Evolutionary conservation across 1,140 invertebrate species (phyloP), one percentile per base, ranked within the genome.

Genomic region (Procambarus virginalis): DNA sequence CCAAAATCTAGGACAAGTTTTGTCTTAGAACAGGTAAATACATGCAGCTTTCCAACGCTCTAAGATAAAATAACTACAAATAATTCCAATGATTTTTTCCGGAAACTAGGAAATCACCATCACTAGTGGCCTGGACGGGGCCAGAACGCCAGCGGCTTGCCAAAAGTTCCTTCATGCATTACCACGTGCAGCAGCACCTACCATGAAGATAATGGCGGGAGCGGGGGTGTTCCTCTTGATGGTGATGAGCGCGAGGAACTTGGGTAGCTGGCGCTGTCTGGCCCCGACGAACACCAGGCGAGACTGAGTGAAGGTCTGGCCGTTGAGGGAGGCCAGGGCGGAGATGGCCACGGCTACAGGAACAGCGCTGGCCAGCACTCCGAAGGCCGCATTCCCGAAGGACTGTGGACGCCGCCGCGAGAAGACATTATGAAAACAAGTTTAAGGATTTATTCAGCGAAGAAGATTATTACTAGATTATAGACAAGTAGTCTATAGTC

Each of bases 271-370:
- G 4, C 97, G 97, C 93, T 98, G 96, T 58, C 97, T 95, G 0
- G 97, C 98, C 4, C 98, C 98, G 34, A 98, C 98, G 93, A 98
- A 99, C 92, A 98, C 97, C 9, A 98, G 94, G 87, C 95, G 86
- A 51, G 96, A 96, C 17, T 96, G 97, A 0, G 86, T 78, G 70
- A 91, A 82, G 76, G 68, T 98, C 3, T 97, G 96, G 80, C 97
- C 97, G 92, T 97, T 98, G 2, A 98, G 94, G 5, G 97, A 97
- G 60, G 97, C 97, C 92, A 98, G 95, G 9, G 97, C 96, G 0
- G 97, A 97, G 9, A 97, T 95, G 3, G 97, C 97, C 8, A 98
- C 97, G 93, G 97, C 95, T 2, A 97, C 93, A 0, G 97, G 97
- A 94, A 98, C 97, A 2, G 96, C 95, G 95, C 96, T 97, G 0